Percentiles rank a stretch among this genome's conserved stretches.
These are phyloP conservation scores for Drepanosiphum platanoidis DNA, from an alignment of 2,888 invertebrate genomes.

Conservation along the genomic window DNA sequence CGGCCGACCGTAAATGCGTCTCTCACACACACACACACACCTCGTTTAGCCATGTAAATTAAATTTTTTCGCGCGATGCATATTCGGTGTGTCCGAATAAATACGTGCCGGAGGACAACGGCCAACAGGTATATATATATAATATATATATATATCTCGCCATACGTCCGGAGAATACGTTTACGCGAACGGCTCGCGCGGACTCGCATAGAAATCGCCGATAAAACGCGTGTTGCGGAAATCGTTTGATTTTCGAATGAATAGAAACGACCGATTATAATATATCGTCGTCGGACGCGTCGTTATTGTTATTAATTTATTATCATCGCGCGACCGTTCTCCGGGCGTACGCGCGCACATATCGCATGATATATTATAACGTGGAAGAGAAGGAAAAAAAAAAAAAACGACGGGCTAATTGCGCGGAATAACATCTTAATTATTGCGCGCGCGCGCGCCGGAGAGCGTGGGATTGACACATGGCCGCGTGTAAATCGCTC, in stretches of 20 bases:
- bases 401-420: not conserved
- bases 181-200: not conserved
- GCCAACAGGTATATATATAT: no score
- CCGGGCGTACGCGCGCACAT: not conserved
- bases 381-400: no score
- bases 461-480: not conserved
- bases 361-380: not conserved
- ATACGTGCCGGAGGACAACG: no score
- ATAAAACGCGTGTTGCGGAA: not conserved
- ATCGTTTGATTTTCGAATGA: not conserved
- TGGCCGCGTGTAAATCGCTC: not conserved
- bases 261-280: slow-evolving; percentile 4
- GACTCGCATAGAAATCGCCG: not conserved
- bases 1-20: not conserved
- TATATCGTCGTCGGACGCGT: no score
- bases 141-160: no score
- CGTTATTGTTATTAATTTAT: not conserved
- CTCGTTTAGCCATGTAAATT: not conserved
- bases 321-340: not conserved
- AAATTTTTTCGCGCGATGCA: not conserved
- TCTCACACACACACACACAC: not conserved
- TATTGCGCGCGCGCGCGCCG: not conserved
- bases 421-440: slow-evolving; percentile 1
- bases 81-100: not conserved
- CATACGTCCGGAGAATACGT: not conserved